Evolutionary conservation across 2,797 vertebrate genomes (phyloP), one percentile per base, ranked within the genome.

Genomic region (Uromys caudimaculatus): DNA sequence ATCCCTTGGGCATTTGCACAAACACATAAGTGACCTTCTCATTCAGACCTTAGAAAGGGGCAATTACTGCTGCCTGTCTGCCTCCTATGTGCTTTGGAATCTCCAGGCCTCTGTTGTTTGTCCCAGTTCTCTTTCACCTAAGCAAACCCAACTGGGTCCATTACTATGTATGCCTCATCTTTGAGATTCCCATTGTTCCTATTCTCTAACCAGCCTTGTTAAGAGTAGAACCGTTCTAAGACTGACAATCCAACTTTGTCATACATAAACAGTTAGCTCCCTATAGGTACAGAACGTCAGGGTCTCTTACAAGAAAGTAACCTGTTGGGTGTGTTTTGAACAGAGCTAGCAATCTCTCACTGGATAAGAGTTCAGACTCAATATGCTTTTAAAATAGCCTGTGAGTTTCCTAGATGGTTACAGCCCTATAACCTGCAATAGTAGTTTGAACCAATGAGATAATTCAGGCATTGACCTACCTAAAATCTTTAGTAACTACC

Each of bases 291-390:
- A 50, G 17, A 76, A 41, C 50, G 6, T 5, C 16, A 77, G 17
- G 21, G 6, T 38, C 50, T 32, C 23, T 27, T 84, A 12, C 44
- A 17, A 62, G 56, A 81, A 90, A 71, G 41, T 67, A 76, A 16
- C 12, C 41, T 60, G 29, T 32, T 78, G 56, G 3, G 32, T 9
- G n/a, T 6, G 0, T 2, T 2, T 4, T 35, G 11, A 21, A 2
- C 35, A 69, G 14, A 88, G 24, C 1, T 24, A 64, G 12, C 3
- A 47, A 9, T 69, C 32, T 60, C 24, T 9, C 35, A 58, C 5
- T 54, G 0, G 60, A 9, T 69, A 75, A 78, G 11, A 52, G 23
- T 83, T 12, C 6, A 50, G 52, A 92, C 21, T 83, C 38, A 81
- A 29, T 0, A 41, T 38, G 24, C 47, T 76, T n/a, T 21, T 50